Percentiles rank a stretch among this genome's conserved stretches.
Evolutionary conservation across 2,888 invertebrate genomes (phyloP).

Genomic region (Rhagophthalmus giganteus): DNA sequence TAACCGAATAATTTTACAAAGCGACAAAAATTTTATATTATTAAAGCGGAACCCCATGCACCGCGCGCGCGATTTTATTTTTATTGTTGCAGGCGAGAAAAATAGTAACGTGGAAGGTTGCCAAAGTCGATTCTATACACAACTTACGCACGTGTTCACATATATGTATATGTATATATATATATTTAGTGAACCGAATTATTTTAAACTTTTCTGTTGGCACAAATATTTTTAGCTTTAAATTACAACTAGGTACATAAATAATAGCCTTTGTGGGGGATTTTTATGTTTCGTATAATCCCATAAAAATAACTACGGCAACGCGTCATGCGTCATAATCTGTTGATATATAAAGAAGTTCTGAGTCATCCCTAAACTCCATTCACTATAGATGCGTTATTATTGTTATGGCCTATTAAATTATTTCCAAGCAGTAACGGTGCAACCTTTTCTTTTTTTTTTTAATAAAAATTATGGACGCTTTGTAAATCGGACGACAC

Average conservation of each 20-base stretch:
- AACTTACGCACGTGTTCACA: conserved; percentile 35
- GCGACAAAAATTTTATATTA: too few relatives aligned
- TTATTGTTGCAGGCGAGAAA: conserved; percentile 18
- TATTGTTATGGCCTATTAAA: too few relatives aligned
- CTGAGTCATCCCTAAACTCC: background rate
- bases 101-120: conserved; percentile 31
- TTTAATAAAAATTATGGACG: too few relatives aligned
- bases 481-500: too few relatives aligned
- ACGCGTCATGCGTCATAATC: background rate
- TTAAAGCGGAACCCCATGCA: too few relatives aligned
- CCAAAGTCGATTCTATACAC: too few relatives aligned
- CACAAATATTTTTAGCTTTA: conserved; percentile 22
- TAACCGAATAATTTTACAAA: too few relatives aligned
- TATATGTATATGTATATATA: conserved; percentile 3
- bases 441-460: too few relatives aligned
- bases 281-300: conserved; percentile 12
- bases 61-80: too few relatives aligned
- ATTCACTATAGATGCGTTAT: background rate
- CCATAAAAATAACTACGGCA: conserved; percentile 13
- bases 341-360: background rate
- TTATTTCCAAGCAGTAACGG: too few relatives aligned
- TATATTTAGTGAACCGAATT: conserved; percentile 25
- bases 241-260: conserved; percentile 20
- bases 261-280: conserved; percentile 8
- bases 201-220: conserved; percentile 23